Evolutionary conservation across 2,888 invertebrate species (phyloP), one percentile per base, ranked within the genome.

Genomic region (Calameuta idolon): DNA sequence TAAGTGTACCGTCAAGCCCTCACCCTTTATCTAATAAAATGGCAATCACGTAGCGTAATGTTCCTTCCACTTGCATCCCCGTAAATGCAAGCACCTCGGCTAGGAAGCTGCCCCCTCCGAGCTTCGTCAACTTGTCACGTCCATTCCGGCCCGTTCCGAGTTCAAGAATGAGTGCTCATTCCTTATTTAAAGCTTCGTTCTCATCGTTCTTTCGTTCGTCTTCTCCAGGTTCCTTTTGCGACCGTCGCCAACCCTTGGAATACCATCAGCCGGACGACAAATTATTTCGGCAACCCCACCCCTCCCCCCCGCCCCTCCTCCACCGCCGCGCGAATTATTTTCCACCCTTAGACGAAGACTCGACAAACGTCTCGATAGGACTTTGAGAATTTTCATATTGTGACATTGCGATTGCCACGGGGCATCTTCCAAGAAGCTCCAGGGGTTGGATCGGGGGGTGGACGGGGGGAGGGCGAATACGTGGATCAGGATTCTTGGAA

Each of bases 1-100:
- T 55, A 55, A 55, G 55, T 55, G 55, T 55, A 55, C 55, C 55
- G 55, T 55, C 55, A 55, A 55, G 55, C 55, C 55, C 55, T 55
- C 55, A 55, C 55, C 55, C 55, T 55, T 81, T 81, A 80, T 85
- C 81, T 82, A 83, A 84, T 84, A 84, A 82, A 86, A 82, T 76
- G 79, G 81, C 83, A 84, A 84, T 85, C 81, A 55, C 55, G 55
- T 55, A 55, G 55, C 55, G 55, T 55, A 79, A 80, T 77, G 80
- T 79, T 79, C 81, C 79, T 80, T 82, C 77, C 81, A 78, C 82
- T 80, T 79, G 80, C 83, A 55, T 55, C 55, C 55, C 79, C 77
- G 79, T 77, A 79, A 81, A 81, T 80, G 81, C 83, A 80, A 74
- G 75, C 76, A 55, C 23, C 23, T 23, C 55, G 76, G 69, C 69